phyloP scores from a whole-genome alignment of 2,113 vertebrate species.

The Etheostoma cragini region DNA sequence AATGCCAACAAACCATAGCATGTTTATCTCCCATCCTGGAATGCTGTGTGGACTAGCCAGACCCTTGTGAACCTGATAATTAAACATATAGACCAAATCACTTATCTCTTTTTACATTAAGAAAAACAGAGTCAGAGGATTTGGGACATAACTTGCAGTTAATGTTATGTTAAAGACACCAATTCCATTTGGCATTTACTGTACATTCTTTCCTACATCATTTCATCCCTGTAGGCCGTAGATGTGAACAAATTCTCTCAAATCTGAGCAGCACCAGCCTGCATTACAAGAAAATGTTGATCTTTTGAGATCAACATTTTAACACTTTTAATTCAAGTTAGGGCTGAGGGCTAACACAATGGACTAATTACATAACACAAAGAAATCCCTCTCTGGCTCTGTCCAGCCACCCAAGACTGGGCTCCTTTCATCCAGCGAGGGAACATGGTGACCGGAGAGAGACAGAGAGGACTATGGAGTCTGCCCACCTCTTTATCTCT shows the following conservation, averaged over 20 bases:
- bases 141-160: not conserved
- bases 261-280: constrained; percentile 27
- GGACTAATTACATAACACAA: constrained; percentile 69
- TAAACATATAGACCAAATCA: not conserved
- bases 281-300: constrained; percentile 50
- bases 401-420: constrained; percentile 59
- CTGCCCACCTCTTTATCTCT: constrained; percentile 12
- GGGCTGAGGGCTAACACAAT: constrained; percentile 53
- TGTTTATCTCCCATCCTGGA: too few relatives aligned
- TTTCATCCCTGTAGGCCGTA: constrained; percentile 1
- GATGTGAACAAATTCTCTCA: not conserved
- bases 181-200: constrained; percentile 45
- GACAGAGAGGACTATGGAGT: constrained; percentile 48
- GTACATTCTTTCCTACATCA: constrained; percentile 10
- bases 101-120: not conserved
- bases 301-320: constrained; percentile 48
- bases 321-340: constrained; percentile 66
- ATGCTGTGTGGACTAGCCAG: too few relatives aligned
- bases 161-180: constrained; percentile 33
- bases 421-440: constrained; percentile 64
- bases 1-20: too few relatives aligned
- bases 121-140: not conserved
- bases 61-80: not conserved
- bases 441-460: constrained; percentile 58
- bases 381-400: constrained; percentile 58